These are phyloP conservation scores for Caenorhabditis sp. DNA, from an alignment of 2,888 invertebrate species.

Conservation along the genomic window DNA sequence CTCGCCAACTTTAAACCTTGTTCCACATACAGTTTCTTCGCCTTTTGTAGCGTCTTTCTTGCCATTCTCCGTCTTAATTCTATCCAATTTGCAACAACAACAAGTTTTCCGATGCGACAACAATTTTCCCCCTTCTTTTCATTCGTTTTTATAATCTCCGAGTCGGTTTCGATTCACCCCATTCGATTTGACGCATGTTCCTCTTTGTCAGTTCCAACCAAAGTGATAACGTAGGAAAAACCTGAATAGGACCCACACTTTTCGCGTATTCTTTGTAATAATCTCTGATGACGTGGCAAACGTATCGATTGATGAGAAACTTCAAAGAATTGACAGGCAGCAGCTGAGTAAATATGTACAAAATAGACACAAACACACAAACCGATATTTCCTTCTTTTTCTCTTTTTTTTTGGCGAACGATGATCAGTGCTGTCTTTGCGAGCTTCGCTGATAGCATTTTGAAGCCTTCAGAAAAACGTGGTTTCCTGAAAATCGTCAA, in stretches of 20 bases:
- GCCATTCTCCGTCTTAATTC: neutral
- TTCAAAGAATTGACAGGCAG: conserved; percentile 4
- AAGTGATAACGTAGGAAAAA: too few relatives aligned
- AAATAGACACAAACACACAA: conserved; percentile 3
- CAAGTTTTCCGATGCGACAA: conserved; percentile 20
- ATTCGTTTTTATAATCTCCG: neutral
- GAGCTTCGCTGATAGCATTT: too few relatives aligned
- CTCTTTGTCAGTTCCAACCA: too few relatives aligned
- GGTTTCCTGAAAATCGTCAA: too few relatives aligned
- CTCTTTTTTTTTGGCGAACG: too few relatives aligned
- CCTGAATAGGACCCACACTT: too few relatives aligned
- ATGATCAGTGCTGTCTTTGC: too few relatives aligned
- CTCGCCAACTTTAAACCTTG: too few relatives aligned
- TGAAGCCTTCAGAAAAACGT: too few relatives aligned
- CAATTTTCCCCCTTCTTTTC: neutral
- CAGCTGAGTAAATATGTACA: conserved; percentile 22
- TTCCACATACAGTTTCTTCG: neutral
- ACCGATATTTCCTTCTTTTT: neutral
- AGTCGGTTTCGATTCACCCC: neutral
- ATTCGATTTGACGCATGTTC: too few relatives aligned
- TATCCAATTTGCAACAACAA: conserved; percentile 14
- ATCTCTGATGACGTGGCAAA: neutral
- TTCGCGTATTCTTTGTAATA: too few relatives aligned
- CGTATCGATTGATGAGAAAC: neutral
- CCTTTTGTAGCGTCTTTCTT: neutral